phyloP scores from a whole-genome alignment of 2,113 vertebrate species.

The Sinocyclocheilus anophthalmus region DNA sequence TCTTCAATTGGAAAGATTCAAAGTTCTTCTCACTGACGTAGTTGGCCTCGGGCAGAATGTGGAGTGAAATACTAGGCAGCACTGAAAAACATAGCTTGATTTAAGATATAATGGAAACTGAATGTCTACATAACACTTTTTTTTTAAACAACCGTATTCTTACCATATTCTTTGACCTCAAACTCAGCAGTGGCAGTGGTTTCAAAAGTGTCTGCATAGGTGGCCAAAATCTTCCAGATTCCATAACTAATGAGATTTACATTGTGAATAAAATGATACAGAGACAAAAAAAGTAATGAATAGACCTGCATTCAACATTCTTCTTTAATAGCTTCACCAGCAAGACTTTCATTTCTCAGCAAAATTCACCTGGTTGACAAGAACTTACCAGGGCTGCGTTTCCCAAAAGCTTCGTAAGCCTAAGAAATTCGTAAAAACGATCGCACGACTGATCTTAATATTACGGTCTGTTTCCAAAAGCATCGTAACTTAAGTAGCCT shows the following conservation, averaged over 20 bases:
- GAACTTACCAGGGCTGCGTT: too few species aligned
- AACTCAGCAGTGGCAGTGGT: slow-evolving; percentile 80
- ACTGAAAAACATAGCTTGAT: slow-evolving; percentile 59
- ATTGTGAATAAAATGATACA: neutral
- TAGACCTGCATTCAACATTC: neutral
- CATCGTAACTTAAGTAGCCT: too few species aligned
- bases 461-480: too few species aligned
- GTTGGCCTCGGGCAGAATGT: slow-evolving; percentile 63
- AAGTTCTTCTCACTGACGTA: slow-evolving; percentile 66
- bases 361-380: neutral
- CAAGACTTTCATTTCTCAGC: neutral
- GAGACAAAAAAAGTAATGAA: neutral
- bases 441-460: too few species aligned
- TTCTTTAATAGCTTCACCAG: neutral
- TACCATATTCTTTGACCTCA: slow-evolving; percentile 95
- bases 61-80: slow-evolving; percentile 74
- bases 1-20: slow-evolving; percentile 63
- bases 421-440: too few species aligned
- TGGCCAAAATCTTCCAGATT: slow-evolving; percentile 85
- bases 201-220: slow-evolving; percentile 80
- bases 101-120: neutral
- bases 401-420: too few species aligned
- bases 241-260: slow-evolving; percentile 78
- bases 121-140: neutral
- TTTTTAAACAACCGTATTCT: slow-evolving; percentile 2